Base-by-base conservation (phyloP, 2,113 vertebrate genomes). In the Amblyornis subalaris region DNA sequence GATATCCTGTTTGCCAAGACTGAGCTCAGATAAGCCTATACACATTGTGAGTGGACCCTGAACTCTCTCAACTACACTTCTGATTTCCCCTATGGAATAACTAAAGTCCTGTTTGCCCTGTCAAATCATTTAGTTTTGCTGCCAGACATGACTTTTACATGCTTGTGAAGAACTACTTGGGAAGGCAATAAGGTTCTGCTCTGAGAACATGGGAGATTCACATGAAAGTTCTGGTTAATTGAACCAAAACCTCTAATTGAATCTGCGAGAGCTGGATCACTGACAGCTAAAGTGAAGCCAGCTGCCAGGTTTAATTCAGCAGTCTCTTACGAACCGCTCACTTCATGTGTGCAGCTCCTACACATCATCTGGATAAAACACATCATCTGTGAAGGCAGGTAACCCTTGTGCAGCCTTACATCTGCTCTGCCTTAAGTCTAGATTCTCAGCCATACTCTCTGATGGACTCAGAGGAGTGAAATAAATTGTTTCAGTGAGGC, bases 171-270 rank as follows among this genome's bases (percentile, higher is more conserved):
- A 95, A 61, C 40, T 78, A 16, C 58, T 75, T 29, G 42, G 69
- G 61, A 93, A 91, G n/a, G 20, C 40, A 85, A 35, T 60, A 80
- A 89, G 65, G 48, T 75, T 90, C n/a, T 89, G 48, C 74, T 78
- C 70, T 17, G 18, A 93, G 61, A 84, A 84, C 53, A 45, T 42
- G 45, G 33, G 70, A 89, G 21, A 79, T 72, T 81, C 84, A 70
- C 58, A 50, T 47, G 21, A 70, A 96, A 86, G 77, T 95, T 78
- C 36, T 93, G 57, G 54, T 85, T 94, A 94, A 95, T 76, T 94
- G 91, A 94, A 86, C 70, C 40, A 72, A 92, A 94, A 87, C 35
- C 62, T 72, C 66, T 96, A 92, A 96, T 57, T 95, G 86, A 93
- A 93, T 90, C 83, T 93, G 40, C 76, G 90, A 65, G 77, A 87